Evolutionary conservation across 2,797 vertebrate species (phyloP).

Genomic region (Telmatherina bonti): DNA sequence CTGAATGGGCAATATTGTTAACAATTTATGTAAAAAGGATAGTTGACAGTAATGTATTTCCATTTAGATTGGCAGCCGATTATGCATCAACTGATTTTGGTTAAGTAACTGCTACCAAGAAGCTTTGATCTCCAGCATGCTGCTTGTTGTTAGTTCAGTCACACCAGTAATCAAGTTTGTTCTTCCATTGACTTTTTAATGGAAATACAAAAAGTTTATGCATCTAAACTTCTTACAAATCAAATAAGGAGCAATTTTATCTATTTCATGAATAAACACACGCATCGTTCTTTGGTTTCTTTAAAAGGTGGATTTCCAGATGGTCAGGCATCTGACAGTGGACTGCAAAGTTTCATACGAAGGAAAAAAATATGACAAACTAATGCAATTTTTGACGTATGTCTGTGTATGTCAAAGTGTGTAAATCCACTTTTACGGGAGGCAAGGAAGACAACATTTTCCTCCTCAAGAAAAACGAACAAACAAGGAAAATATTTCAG

Average conservation of each 20-base stretch:
- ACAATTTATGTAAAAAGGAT: background rate
- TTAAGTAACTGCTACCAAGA: constrained; percentile 32
- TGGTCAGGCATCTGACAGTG: background rate
- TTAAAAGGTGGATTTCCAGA: constrained; percentile 4
- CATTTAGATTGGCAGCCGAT: constrained; percentile 19
- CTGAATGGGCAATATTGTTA: background rate
- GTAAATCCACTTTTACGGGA: background rate
- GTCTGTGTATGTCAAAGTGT: no score
- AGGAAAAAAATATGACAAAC: background rate
- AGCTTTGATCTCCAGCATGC: constrained; percentile 43
- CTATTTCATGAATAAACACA: constrained; percentile 20
- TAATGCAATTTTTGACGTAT: background rate
- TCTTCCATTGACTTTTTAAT: constrained; percentile 24
- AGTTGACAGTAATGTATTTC: constrained; percentile 10
- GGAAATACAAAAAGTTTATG: constrained; percentile 29
- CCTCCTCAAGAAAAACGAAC: no score
- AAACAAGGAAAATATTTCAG: background rate
- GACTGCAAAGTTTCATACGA: background rate
- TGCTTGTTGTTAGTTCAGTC: constrained; percentile 49
- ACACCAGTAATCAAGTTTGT: constrained; percentile 36
- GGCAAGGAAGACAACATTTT: background rate
- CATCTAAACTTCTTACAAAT: constrained; percentile 29
- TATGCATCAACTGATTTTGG: constrained; percentile 53
- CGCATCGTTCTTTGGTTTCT: constrained; percentile 8
- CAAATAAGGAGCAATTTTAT: constrained; percentile 16